Evolutionary conservation across 2,797 vertebrate genomes (phyloP), one percentile per base, ranked within the genome.

Genomic region (Sebastes nivosus): DNA sequence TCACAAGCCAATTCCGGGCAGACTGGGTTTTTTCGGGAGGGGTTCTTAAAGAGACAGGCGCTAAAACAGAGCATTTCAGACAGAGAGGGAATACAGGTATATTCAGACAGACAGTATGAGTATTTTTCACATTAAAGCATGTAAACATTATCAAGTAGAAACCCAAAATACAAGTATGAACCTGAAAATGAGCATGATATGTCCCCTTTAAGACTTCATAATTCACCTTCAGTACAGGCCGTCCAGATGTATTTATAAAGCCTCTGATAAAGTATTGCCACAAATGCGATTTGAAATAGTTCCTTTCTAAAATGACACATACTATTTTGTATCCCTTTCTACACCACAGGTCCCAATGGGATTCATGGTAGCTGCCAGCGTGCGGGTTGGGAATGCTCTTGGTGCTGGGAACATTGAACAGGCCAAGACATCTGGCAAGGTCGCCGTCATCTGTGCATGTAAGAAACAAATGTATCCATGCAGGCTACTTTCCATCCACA

Each of bases 391-490:
- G 55, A 71, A 71, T 38, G 68, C 68, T 42, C 69, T 72, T 29
- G 69, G 69, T 46, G 55, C 69, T 72, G 57, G 69, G 20, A 72
- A 60, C 7, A 16, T 14, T 60, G 6, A 59, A 27, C 34, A 96
- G 85, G 97, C 97, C 38, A 96, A 90, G 85, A 92, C 87, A 18
- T 96, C 96, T 4, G 89, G 93, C 1, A 80, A 91, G 30, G 90
- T 95, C 2, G 81, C 95, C 0, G 27, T 97, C 82, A 66, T 96
- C 68, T 93, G 95, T 79, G 82, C 95, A 94, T 77, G 95, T 97
- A 83, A 87, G 89, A 83, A 83, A 30, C 29, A 30, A 58, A 24
- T 36, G 7, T 30, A 60, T 30, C 16, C 12, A 71, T 24, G 14
- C 2, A 59, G 6, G 11, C 55, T 12, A 34, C 29, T 20, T 22